These are phyloP conservation scores for Sycophila texana DNA, from an alignment of 2,888 invertebrate species.

Conservation along the genomic window DNA sequence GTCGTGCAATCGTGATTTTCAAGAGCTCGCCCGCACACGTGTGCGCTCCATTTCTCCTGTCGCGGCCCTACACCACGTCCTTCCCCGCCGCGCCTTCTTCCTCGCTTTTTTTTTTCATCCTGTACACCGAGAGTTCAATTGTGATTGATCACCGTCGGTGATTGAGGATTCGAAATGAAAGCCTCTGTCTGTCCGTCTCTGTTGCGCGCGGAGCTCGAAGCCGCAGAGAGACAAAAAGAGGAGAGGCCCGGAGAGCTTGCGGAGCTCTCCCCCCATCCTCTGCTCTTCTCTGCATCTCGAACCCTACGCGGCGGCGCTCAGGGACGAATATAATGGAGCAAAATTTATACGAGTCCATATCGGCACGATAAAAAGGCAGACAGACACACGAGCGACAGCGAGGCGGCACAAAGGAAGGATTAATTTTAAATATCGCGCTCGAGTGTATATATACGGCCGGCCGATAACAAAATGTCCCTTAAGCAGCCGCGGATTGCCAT, in stretches of 20 bases:
- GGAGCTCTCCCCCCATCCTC: slow-evolving; percentile 57
- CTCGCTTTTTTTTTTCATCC: slow-evolving; percentile 54
- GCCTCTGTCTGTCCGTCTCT: slow-evolving; percentile 59
- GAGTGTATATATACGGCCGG: slow-evolving; percentile 19
- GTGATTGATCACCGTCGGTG: slow-evolving; percentile 73
- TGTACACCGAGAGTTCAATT: slow-evolving; percentile 66
- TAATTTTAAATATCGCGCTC: slow-evolving; percentile 74
- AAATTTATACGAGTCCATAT: slow-evolving; percentile 74
- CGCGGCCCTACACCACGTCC: slow-evolving; percentile 14
- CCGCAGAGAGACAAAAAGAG: slow-evolving; percentile 70
- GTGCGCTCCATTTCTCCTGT: slow-evolving; percentile 33
- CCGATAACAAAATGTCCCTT: slow-evolving; percentile 54
- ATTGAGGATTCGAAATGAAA: slow-evolving; percentile 73
- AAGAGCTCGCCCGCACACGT: slow-evolving; percentile 30
- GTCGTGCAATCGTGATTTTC: slow-evolving; percentile 20
- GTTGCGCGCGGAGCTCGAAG: slow-evolving; percentile 53
- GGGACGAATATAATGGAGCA: slow-evolving; percentile 70
- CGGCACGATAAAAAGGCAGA: slow-evolving; percentile 72
- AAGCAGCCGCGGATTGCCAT: slow-evolving; percentile 39
- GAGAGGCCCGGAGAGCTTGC: slow-evolving; percentile 56
- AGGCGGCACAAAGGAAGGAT: slow-evolving; percentile 73
- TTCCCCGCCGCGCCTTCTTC: slow-evolving; percentile 52
- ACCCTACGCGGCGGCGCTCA: slow-evolving; percentile 48
- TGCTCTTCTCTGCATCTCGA: slow-evolving; percentile 59
- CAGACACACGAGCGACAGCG: slow-evolving; percentile 56